Evolutionary conservation across 2,113 vertebrate genomes (phyloP), one percentile per base, ranked within the genome.

Genomic region (Sarotherodon lohbergeri): DNA sequence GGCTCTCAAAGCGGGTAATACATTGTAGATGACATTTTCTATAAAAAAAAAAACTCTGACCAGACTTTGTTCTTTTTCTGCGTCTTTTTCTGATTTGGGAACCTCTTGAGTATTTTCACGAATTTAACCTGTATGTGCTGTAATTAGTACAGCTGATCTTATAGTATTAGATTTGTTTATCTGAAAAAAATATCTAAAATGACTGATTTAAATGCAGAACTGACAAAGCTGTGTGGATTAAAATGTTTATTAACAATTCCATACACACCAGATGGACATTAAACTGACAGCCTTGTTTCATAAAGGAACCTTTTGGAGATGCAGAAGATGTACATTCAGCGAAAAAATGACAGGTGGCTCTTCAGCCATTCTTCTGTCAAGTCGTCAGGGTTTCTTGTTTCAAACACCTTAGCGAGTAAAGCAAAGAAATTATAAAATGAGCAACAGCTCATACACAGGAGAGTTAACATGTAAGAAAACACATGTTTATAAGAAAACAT

Each of bases 301-400:
- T 52, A 54, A 84, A 68, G 22, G 9, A 7, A 9, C 61, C 48
- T n/a, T 17, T 17, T 46, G 24, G 19, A 76, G 39, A 36, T 55
- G 12, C 19, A 32, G 4, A 22, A 13, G 27, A 63, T 54, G 24
- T 9, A 61, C 12, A 6, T 59, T 96, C 55, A 97, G 73, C 94
- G 95, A 61, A 97, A 97, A 63, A 96, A 96, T 1, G 94, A 63
- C 55, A 97, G 86, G 14, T 96, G 95, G 13, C 95, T 94, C 82
- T 94, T 96, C 66, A 97, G 95, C 97, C 97, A 97, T 29, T 96
- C 94, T 81, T 97, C 97, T 1, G 97, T 96, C 85, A 97, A 86
- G 34, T 97, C 97, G 5, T 97, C 96, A 1, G 93, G 89, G 34
- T 95, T 96, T 55, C 96, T 93, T 11, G 95, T 96, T 91, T 97